A percentile compares a stretch with the other conserved stretches of the same genome.
These are phyloP conservation scores for Lagria hirta DNA, from an alignment of 2,888 invertebrate genomes.

Conservation along the genomic window DNA sequence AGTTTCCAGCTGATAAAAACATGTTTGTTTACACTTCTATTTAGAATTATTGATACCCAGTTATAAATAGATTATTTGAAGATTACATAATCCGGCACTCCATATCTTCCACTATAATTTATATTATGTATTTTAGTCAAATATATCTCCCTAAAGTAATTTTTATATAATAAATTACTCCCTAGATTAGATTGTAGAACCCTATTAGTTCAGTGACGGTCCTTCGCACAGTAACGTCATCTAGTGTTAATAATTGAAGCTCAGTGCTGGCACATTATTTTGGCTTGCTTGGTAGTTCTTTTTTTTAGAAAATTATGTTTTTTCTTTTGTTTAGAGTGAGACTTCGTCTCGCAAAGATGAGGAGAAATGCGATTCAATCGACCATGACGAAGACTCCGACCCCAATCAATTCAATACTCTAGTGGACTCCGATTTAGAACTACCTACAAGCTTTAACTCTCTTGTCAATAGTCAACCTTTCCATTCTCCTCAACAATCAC, in stretches of 20 bases:
- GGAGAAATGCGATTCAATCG: constrained; percentile 43
- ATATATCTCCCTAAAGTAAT: no score
- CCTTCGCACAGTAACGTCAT: no score
- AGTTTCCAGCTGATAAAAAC: constrained; percentile 24
- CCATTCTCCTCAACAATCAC: constrained; percentile 8
- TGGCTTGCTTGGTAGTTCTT: not conserved
- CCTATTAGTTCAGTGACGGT: no score
- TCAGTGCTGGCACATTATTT: not conserved
- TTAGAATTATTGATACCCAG: no score
- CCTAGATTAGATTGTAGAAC: no score
- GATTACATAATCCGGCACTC: no score
- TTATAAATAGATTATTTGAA: no score
- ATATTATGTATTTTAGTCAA: no score
- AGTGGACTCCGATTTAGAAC: constrained; percentile 43
- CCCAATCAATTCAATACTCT: constrained; percentile 43
- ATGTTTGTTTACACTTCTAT: constrained; percentile 11
- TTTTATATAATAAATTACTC: no score
- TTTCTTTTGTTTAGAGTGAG: constrained; percentile 45
- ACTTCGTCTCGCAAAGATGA: constrained; percentile 48
- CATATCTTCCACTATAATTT: no score
- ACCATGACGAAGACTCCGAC: constrained; percentile 45
- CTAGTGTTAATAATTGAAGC: no score
- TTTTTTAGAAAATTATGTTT: no score
- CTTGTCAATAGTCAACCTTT: constrained; percentile 21
- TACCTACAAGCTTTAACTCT: constrained; percentile 31